Percentiles rank a stretch among this genome's conserved stretches.
These are phyloP conservation scores for Isotomurus palustris DNA, from an alignment of 2,888 invertebrate genomes.

Conservation along the genomic window DNA sequence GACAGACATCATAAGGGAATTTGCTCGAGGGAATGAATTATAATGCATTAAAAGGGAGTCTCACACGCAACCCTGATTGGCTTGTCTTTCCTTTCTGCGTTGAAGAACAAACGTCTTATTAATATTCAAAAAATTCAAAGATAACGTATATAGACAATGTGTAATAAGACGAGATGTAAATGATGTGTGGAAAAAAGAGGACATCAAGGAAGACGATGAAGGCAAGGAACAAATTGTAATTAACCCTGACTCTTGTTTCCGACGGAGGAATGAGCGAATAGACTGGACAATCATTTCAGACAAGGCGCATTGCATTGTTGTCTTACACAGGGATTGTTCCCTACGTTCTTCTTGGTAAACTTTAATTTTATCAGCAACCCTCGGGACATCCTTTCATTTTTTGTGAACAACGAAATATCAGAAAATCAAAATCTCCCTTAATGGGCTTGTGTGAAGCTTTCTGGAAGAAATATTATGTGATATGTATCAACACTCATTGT, in stretches of 20 bases:
- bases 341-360: too few species aligned
- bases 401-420: too few species aligned
- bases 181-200: neutral
- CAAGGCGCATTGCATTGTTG: conserved; percentile 2
- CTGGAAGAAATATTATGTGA: too few species aligned
- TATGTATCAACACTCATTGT: too few species aligned
- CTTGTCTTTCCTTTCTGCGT: neutral
- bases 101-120: neutral
- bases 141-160: too few species aligned
- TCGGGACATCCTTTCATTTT: too few species aligned
- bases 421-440: too few species aligned
- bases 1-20: neutral
- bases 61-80: conserved; percentile 2
- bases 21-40: conserved; percentile 1
- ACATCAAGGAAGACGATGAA: neutral
- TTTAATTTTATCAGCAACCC: too few species aligned
- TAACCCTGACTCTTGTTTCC: conserved; percentile 30
- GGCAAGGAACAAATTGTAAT: conserved; percentile 36
- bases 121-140: conserved; percentile 3
- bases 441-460: too few species aligned
- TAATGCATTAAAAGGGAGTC: too few species aligned
- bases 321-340: too few species aligned
- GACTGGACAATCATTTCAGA: conserved; percentile 3
- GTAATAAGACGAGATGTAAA: too few species aligned
- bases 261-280: neutral